These are phyloP conservation scores for Strigamia maritima DNA, from an alignment of 2,888 invertebrate species.

Conservation along the genomic window DNA sequence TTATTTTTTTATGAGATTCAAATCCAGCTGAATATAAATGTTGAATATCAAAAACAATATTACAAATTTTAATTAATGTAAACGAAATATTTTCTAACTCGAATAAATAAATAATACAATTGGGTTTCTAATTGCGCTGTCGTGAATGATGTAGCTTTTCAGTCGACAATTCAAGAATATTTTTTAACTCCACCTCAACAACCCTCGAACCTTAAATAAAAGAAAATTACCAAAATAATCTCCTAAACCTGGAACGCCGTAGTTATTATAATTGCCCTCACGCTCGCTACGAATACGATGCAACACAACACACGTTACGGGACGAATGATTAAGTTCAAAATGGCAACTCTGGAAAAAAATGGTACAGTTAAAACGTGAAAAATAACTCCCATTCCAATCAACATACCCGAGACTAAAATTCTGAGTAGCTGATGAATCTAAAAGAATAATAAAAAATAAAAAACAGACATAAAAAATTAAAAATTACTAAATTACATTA, in stretches of 20 bases:
- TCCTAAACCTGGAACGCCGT: slow-evolving; percentile 36
- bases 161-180: background rate
- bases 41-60: background rate
- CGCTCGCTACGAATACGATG: slow-evolving; percentile 38
- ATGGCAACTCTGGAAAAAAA: slow-evolving; percentile 24
- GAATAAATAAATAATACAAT: slow-evolving; percentile 12
- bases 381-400: background rate
- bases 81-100: too few relatives aligned
- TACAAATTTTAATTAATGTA: too few relatives aligned
- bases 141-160: background rate
- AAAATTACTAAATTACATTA: background rate
- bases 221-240: slow-evolving; percentile 39
- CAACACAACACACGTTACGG: slow-evolving; percentile 37
- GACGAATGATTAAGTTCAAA: slow-evolving; percentile 35
- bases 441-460: background rate
- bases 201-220: background rate
- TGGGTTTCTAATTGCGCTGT: background rate
- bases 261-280: slow-evolving; percentile 36
- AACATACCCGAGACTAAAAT: background rate
- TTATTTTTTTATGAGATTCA: too few relatives aligned
- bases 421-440: background rate
- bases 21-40: background rate
- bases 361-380: background rate
- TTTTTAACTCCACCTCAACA: background rate
- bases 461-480: background rate